Base-by-base conservation (phyloP, 2,113 vertebrate species). In the Lagopus leucura region DNA sequence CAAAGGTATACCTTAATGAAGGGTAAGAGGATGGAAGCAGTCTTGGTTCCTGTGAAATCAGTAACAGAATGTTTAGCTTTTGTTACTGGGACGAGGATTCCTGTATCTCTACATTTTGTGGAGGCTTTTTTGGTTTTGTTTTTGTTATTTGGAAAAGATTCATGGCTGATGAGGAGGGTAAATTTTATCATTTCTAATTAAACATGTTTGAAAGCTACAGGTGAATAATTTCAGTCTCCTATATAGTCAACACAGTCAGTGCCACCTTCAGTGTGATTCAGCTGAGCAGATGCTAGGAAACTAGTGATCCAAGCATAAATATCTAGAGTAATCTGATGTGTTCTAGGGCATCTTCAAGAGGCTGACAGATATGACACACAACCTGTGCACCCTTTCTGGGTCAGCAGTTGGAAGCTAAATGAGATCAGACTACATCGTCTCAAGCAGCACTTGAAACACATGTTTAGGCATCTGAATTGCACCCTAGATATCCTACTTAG, bases 1-100 rank as follows among this genome's bases (percentile, higher is more conserved):
- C 97, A 98, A 77, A 99, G 98, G 99, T 99, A 97, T 61, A 91
- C 89, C 32, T 47, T 48, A 24, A 30, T 8, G 6, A 47, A 13
- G 22, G 63, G 19, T 21, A 50, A 61, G 55, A 73, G 16, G 8
- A 25, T 70, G 61, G 38, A 75, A 13, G 13, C 43, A 70, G 5
- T 18, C 40, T 43, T 70, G 25, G 17, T 47, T 70, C 36, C 70
- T 47, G 25, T 63, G 6, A 19, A 36, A 64, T 72, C 42, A 43
- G 20, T 42, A 87, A 60, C n/a, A 89, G 67, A 77, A 77, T 45
- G 10, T 73, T 4, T 43, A 8, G 30, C 57, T 89, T 28, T 14
- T 15, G 24, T 57, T 71, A 72, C 1, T 47, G 48, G 40, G 9
- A 58, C 11, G 65, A 66, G 16, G 15, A 42, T 63, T 92, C 65